Evolutionary conservation across 2,888 invertebrate genomes (phyloP).

Genomic region (Microplitis deprimator): DNA sequence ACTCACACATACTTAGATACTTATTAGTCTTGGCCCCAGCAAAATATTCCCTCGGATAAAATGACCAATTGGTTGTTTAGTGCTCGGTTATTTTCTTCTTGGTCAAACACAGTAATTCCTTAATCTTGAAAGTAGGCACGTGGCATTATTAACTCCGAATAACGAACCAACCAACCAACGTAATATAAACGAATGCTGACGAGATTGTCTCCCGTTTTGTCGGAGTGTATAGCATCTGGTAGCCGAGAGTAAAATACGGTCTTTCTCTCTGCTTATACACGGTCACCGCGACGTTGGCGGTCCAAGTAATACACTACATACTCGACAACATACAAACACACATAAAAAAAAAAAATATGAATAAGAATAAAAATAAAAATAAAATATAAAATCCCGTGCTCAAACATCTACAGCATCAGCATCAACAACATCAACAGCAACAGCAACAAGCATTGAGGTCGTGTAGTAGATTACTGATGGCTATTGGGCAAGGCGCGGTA

Average conservation of each 20-base stretch:
- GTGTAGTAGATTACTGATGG: slow-evolving; percentile 54
- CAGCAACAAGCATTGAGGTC: slow-evolving; percentile 39
- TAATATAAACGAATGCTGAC: background rate
- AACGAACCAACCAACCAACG: background rate
- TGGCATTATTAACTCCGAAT: slow-evolving; percentile 31
- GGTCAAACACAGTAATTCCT: slow-evolving; percentile 32
- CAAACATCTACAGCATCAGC: slow-evolving; percentile 14
- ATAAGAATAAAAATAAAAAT: background rate
- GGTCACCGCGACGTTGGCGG: slow-evolving; percentile 30
- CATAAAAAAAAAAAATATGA: background rate
- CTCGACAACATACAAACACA: slow-evolving; percentile 10
- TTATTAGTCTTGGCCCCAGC: background rate
- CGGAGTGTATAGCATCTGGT: slow-evolving; percentile 41
- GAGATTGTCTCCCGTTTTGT: slow-evolving; percentile 41
- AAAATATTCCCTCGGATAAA: slow-evolving; percentile 1
- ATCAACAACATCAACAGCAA: slow-evolving; percentile 16
- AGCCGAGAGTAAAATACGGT: slow-evolving; percentile 24
- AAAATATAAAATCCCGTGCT: background rate
- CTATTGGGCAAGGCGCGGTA: slow-evolving; percentile 53
- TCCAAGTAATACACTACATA: slow-evolving; percentile 40
- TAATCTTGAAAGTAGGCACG: slow-evolving; percentile 15
- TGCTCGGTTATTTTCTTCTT: slow-evolving; percentile 15
- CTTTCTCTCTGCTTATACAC: slow-evolving; percentile 14
- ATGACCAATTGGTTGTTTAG: slow-evolving; percentile 30
- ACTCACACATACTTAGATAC: background rate